These are phyloP conservation scores for Dryococelus australis DNA, from an alignment of 2,888 invertebrate species.

Conservation along the genomic window DNA sequence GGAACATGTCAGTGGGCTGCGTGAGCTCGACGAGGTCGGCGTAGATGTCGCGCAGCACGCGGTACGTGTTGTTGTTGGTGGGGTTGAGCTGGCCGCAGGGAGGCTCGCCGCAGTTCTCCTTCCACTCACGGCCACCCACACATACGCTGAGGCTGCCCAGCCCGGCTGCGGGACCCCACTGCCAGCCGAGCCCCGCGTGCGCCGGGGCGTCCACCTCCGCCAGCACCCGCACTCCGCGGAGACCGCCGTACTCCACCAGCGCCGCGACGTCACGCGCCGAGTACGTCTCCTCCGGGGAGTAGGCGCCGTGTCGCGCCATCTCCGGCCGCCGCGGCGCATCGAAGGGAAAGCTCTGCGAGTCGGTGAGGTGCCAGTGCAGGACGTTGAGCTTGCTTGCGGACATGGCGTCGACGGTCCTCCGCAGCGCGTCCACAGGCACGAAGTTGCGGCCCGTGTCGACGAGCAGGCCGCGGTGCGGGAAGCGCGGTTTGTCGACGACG, in stretches of 20 bases:
- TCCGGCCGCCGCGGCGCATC: slow-evolving; percentile 55
- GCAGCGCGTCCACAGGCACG: slow-evolving; percentile 57
- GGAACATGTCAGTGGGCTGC: slow-evolving; percentile 58
- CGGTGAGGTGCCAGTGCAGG: slow-evolving; percentile 60
- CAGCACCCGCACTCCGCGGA: slow-evolving; percentile 59
- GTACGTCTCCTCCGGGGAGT: slow-evolving; percentile 59
- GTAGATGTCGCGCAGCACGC: slow-evolving; percentile 51
- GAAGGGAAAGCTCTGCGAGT: slow-evolving; percentile 64
- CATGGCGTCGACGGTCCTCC: slow-evolving; percentile 61
- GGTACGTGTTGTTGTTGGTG: slow-evolving; percentile 49
- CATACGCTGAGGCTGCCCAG: slow-evolving; percentile 53
- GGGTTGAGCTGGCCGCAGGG: slow-evolving; percentile 55
- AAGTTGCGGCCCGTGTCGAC: slow-evolving; percentile 68
- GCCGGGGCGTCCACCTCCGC: slow-evolving; percentile 56
- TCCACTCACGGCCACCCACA: slow-evolving; percentile 50
- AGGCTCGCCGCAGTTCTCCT: slow-evolving; percentile 53
- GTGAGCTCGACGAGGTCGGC: slow-evolving; percentile 53
- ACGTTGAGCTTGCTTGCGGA: slow-evolving; percentile 62
- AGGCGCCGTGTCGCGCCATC: slow-evolving; percentile 56
- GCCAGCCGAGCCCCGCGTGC: slow-evolving; percentile 54
- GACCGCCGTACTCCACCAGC: slow-evolving; percentile 59
- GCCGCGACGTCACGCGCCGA: slow-evolving; percentile 51
- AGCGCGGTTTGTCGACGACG: slow-evolving; percentile 62
- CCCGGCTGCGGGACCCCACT: slow-evolving; percentile 47
- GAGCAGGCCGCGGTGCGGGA: slow-evolving; percentile 61